Percentiles rank a stretch among this genome's conserved stretches.
Conservation (phyloP, 2,888 invertebrate species). For the Agriopis marginaria region DNA sequence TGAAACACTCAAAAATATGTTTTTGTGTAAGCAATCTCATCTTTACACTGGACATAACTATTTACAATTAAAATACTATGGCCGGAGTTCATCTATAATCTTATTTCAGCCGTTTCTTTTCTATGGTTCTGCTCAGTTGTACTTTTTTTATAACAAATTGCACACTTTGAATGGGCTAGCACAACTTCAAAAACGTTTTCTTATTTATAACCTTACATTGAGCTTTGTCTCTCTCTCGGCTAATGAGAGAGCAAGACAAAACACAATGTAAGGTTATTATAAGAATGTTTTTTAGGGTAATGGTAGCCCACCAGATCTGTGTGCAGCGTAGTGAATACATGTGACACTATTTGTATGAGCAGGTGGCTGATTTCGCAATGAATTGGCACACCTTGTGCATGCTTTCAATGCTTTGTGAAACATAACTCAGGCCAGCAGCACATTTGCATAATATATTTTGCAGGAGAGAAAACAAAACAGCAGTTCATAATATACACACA, state of each 20-base stretch:
- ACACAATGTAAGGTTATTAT: no score
- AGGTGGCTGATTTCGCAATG: conserved; percentile 12
- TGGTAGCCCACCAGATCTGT: no score
- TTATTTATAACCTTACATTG: no score
- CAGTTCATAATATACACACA: background rate
- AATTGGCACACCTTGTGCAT: conserved; percentile 14
- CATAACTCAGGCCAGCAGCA: background rate
- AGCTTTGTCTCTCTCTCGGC: no score
- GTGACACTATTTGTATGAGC: conserved; percentile 7
- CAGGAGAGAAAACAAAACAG: background rate
- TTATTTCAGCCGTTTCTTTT: background rate
- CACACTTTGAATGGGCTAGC: background rate
- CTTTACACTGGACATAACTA: conserved; percentile 64
- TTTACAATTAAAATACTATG: conserved; percentile 49
- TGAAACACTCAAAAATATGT: conserved; percentile 60
- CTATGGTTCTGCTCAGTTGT: background rate
- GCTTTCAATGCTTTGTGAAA: background rate
- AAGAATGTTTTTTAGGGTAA: no score
- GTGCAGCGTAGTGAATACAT: background rate
- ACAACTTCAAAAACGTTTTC: no score
- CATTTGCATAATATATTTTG: background rate
- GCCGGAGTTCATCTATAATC: conserved; percentile 26
- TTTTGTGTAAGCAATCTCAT: conserved; percentile 52
- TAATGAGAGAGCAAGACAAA: no score
- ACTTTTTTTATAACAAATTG: background rate